A percentile compares a stretch with the other conserved stretches of the same genome.
Evolutionary conservation across 1,140 invertebrate species (phyloP).

Genomic region (Macrocentrus cingulum): DNA sequence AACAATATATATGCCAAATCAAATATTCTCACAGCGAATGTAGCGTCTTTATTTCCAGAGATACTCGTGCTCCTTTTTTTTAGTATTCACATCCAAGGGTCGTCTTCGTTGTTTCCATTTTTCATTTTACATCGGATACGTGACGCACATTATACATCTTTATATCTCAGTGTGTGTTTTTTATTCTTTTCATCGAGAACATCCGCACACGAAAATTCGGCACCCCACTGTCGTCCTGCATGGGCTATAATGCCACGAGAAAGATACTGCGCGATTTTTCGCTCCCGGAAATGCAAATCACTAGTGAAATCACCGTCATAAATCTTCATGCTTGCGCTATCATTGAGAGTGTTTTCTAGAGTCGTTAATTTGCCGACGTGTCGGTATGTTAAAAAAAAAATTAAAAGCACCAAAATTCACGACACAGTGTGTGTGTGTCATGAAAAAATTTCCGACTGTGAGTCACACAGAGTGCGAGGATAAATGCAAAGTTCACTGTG

Average conservation of each 20-base stretch:
- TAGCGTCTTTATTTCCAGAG: no score
- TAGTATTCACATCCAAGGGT: slow-evolving; percentile 43
- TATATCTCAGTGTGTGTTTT: slow-evolving; percentile 2
- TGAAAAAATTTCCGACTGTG: no score
- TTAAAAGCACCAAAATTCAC: no score
- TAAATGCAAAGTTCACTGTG: no score
- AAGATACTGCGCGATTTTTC: no score
- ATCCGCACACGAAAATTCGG: background rate
- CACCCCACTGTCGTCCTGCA: background rate
- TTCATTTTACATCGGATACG: slow-evolving; percentile 44
- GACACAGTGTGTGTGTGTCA: no score
- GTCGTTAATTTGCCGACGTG: background rate
- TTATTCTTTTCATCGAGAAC: background rate
- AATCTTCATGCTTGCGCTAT: slow-evolving; percentile 18
- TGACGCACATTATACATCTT: slow-evolving; percentile 40
- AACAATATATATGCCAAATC: no score
- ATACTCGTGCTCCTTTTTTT: slow-evolving; percentile 22
- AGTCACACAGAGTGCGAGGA: no score
- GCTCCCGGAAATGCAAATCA: slow-evolving; percentile 32
- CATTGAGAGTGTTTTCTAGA: slow-evolving; percentile 11
- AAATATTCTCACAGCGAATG: no score
- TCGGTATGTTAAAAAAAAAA: background rate
- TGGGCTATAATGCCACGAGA: no score
- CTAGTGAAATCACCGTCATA: slow-evolving; percentile 24
- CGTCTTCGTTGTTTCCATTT: slow-evolving; percentile 28